phyloP scores from a whole-genome alignment of 2,888 invertebrate genomes.

The Scaptomyza polygonia region DNA sequence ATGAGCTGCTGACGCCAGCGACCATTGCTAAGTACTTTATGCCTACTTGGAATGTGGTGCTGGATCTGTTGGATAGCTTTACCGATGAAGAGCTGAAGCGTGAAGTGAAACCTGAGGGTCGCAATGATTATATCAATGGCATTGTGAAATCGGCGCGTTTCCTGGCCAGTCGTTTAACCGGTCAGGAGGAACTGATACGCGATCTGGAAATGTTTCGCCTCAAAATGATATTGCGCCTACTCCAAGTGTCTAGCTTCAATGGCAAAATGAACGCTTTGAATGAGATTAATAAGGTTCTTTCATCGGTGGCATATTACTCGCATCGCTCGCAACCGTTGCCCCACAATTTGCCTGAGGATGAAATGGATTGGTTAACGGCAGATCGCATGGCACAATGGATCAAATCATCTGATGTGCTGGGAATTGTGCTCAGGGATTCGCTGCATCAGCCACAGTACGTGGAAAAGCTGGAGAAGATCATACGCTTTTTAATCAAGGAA shows the following conservation, averaged over 20 bases:
- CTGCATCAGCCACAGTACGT: slow-evolving; percentile 99
- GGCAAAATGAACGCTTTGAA: slow-evolving; percentile 99
- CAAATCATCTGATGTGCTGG: slow-evolving; percentile 96
- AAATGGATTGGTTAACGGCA: slow-evolving; percentile 96
- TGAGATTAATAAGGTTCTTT: slow-evolving; percentile 98
- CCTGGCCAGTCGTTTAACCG: slow-evolving; percentile 92
- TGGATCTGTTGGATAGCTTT: slow-evolving; percentile 94
- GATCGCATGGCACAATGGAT: slow-evolving; percentile 99
- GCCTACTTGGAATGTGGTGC: slow-evolving; percentile 96
- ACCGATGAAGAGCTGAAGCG: slow-evolving; percentile 98
- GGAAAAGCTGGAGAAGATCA: slow-evolving; percentile 98
- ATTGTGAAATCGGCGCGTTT: slow-evolving; percentile 96
- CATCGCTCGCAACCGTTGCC: slow-evolving; percentile 88
- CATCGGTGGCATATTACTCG: slow-evolving; percentile 95
- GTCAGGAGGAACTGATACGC: slow-evolving; percentile 90
- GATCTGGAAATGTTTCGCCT: slow-evolving; percentile 96
- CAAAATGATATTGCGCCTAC: slow-evolving; percentile 96
- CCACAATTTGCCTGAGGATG: slow-evolving; percentile 89
- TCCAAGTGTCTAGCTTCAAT: slow-evolving; percentile 98
- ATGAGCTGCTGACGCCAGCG: slow-evolving; percentile 94
- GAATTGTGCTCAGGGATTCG: slow-evolving; percentile 97
- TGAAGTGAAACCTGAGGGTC: slow-evolving; percentile 96
- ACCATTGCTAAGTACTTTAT: slow-evolving; percentile 96
- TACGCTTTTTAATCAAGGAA: slow-evolving; percentile 98
- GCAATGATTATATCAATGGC: slow-evolving; percentile 97